A percentile compares a stretch with the other conserved stretches of the same genome.
phyloP scores from a whole-genome alignment of 2,797 vertebrate species.

The Chrosomus eos region DNA sequence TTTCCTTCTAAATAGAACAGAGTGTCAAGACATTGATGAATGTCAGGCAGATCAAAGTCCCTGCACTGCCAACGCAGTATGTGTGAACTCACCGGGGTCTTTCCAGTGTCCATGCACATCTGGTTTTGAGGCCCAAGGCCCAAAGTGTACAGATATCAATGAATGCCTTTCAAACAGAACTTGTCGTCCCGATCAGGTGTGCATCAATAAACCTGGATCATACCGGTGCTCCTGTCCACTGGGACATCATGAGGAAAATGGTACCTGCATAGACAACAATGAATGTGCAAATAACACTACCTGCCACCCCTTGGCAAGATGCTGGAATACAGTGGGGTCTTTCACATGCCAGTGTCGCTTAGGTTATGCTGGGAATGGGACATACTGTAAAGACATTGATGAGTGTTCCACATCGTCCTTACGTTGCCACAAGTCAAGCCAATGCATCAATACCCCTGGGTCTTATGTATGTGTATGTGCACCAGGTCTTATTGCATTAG shows the following conservation, averaged over 20 bases:
- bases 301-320: slow-evolving; percentile 75
- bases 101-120: slow-evolving; percentile 72
- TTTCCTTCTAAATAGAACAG: slow-evolving; percentile 67
- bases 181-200: slow-evolving; percentile 79
- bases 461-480: slow-evolving; percentile 78
- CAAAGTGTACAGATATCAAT: slow-evolving; percentile 75
- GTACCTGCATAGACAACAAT: slow-evolving; percentile 75
- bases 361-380: slow-evolving; percentile 78
- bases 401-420: slow-evolving; percentile 71
- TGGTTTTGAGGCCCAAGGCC: slow-evolving; percentile 66
- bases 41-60: slow-evolving; percentile 53
- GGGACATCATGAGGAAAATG: slow-evolving; percentile 72
- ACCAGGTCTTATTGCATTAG: slow-evolving; percentile 72
- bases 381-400: slow-evolving; percentile 79
- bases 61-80: slow-evolving; percentile 75
- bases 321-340: slow-evolving; percentile 79
- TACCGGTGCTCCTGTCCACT: slow-evolving; percentile 75
- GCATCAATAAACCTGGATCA: slow-evolving; percentile 75
- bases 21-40: slow-evolving; percentile 68
- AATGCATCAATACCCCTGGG: slow-evolving; percentile 79
- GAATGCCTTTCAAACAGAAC: slow-evolving; percentile 73
- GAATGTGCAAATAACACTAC: slow-evolving; percentile 72
- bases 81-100: slow-evolving; percentile 76
- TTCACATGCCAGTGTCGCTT: slow-evolving; percentile 78
- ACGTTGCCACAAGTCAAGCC: slow-evolving; percentile 73